Evolutionary conservation across 2,888 invertebrate species (phyloP).

Genomic region (Sisyra terminalis): DNA sequence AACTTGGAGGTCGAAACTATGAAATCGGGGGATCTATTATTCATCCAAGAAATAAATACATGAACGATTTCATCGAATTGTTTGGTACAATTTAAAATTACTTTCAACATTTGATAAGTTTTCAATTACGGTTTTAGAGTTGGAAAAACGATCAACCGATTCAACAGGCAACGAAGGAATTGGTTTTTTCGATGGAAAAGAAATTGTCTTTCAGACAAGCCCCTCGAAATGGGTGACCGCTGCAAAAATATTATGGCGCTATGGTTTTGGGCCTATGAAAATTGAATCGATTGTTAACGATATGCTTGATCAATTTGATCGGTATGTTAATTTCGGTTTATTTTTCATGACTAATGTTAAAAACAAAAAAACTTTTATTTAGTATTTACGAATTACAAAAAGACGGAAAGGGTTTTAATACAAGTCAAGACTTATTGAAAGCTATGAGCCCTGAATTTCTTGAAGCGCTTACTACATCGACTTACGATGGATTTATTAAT

Average conservation of each 20-base stretch:
- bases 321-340: slow-evolving; percentile 13
- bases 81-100: slow-evolving; percentile 26
- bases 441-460: slow-evolving; percentile 33
- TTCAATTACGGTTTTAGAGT: slow-evolving; percentile 17
- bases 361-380: slow-evolving; percentile 16
- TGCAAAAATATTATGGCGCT: slow-evolving; percentile 33
- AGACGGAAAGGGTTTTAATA: slow-evolving; percentile 29
- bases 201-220: slow-evolving; percentile 34
- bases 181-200: slow-evolving; percentile 34
- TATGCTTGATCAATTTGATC: slow-evolving; percentile 25
- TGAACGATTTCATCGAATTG: slow-evolving; percentile 32
- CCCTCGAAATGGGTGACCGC: slow-evolving; percentile 26
- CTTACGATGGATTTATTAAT: slow-evolving; percentile 23
- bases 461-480: slow-evolving; percentile 25
- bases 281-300: slow-evolving; percentile 25
- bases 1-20: slow-evolving; percentile 28
- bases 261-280: slow-evolving; percentile 32
- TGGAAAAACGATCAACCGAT: slow-evolving; percentile 16
- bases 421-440: slow-evolving; percentile 30
- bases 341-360: slow-evolving; percentile 12
- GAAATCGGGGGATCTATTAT: slow-evolving; percentile 43
- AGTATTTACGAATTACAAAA: slow-evolving; percentile 39
- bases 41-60: slow-evolving; percentile 37
- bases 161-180: slow-evolving; percentile 20
- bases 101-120: neutral